Conservation (phyloP, 2,888 invertebrate species). For the Creontiades dilutus region DNA sequence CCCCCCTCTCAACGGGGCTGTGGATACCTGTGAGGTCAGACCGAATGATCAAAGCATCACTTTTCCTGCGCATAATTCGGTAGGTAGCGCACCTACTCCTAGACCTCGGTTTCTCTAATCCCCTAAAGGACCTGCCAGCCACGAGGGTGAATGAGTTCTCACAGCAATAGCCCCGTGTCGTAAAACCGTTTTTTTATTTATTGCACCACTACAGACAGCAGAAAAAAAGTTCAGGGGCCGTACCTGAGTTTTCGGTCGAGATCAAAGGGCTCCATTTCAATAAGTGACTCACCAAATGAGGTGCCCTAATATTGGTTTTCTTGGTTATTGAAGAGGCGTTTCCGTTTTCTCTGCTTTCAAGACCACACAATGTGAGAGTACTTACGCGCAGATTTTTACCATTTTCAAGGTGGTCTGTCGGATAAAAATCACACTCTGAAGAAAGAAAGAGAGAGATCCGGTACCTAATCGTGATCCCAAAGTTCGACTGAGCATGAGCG, state of each 20-base stretch:
- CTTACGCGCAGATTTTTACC: too few relatives aligned
- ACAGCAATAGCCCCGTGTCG: not conserved
- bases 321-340: not conserved
- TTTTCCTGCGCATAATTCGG: too few relatives aligned
- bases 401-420: too few relatives aligned
- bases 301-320: not conserved
- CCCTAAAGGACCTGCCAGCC: not conserved
- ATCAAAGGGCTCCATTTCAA: not conserved
- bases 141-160: conserved; percentile 25
- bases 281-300: not conserved
- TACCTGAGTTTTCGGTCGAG: not conserved
- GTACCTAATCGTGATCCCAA: too few relatives aligned
- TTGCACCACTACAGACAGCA: not conserved
- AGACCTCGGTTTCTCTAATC: not conserved
- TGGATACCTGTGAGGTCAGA: too few relatives aligned
- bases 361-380: not conserved
- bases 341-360: not conserved
- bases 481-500: too few relatives aligned
- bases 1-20: too few relatives aligned
- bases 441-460: too few relatives aligned
- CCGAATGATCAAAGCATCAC: too few relatives aligned
- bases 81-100: too few relatives aligned
- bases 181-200: not conserved
- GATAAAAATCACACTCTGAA: too few relatives aligned
- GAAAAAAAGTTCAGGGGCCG: not conserved